These are phyloP conservation scores for Polypedilum pembai DNA, from an alignment of 1,140 invertebrate genomes.

Conservation along the genomic window DNA sequence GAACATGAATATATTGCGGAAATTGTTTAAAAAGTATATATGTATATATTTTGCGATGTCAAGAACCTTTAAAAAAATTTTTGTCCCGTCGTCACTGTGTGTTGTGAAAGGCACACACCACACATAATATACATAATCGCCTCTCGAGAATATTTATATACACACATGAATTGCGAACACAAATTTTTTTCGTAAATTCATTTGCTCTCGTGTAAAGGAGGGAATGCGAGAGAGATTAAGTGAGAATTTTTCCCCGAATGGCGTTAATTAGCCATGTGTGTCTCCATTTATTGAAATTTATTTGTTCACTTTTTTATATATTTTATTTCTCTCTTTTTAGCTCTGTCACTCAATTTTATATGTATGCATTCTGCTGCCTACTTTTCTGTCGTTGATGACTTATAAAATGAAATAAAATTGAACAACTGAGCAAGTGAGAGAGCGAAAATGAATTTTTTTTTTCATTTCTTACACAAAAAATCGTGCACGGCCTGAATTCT, in stretches of 20 bases:
- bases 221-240: background rate
- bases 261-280: constrained; percentile 15
- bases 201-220: no score
- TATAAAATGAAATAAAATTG: background rate
- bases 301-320: constrained; percentile 15
- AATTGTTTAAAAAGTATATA: background rate
- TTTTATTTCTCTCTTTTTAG: constrained; percentile 24
- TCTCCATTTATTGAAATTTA: constrained; percentile 27
- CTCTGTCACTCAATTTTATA: background rate
- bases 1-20: background rate
- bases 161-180: no score
- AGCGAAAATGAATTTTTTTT: no score
- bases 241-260: constrained; percentile 14
- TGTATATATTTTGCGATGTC: background rate
- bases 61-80: background rate
- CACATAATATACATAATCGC: background rate
- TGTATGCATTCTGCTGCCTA: background rate
- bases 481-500: constrained; percentile 15
- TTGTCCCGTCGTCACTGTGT: background rate
- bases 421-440: no score
- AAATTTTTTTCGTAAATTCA: no score
- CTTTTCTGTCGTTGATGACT: background rate
- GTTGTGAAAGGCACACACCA: constrained; percentile 1
- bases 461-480: background rate
- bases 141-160: background rate